Base-by-base conservation (phyloP, 2,113 vertebrate species). In the Calyptommatus sinebrachiatus region DNA sequence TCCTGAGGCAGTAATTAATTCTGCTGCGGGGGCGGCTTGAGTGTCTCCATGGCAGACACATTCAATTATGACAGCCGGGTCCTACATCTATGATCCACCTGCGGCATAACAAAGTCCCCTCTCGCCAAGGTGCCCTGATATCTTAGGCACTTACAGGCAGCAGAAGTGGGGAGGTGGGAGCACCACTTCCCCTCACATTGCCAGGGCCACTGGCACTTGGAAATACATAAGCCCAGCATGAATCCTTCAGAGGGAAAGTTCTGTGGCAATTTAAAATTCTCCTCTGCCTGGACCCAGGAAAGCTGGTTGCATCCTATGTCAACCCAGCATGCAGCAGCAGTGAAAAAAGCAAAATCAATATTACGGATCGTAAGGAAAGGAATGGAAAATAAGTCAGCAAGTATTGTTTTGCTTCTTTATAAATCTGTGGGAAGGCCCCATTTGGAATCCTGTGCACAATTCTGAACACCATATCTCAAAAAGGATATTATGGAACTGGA, bases 1-100 rank as follows among this genome's bases (percentile, higher is more conserved):
- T 91, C 85, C 77, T 87, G 80, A 84, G 79, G 77, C 77, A 73
- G 61, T 84, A 90, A 88, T 89, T 88, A 91, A 93, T 88, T 91
- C 76, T 77, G 69, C 53, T 78, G 78, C 63, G 60, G 78, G 88
- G 80, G 86, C 80, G 79, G 14, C 26, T 88, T 86, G 83, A 88
- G 82, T 50, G 80, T 12, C 31, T 79, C 70, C 31, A 73, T 73
- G 86, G 72, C 82, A 88, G 76, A 88, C 88, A 71, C 76, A 77
- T 88, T 86, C 86, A 90, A 73, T 88, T 88, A 90, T 84, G 63
- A 88, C 83, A 88, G 87, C 80, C 90, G 72, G 73, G 7, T 81
- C 91, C 84, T 83, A 92, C 90, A 93, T 91, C 90, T 88, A 91
- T 83, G 65, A 35, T 83, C 83, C 75, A 50, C 83, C 77, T 84